A percentile compares a stretch with the other conserved stretches of the same genome.
Conservation (phyloP, 2,888 invertebrate species). For the Ormyrus labotus region DNA sequence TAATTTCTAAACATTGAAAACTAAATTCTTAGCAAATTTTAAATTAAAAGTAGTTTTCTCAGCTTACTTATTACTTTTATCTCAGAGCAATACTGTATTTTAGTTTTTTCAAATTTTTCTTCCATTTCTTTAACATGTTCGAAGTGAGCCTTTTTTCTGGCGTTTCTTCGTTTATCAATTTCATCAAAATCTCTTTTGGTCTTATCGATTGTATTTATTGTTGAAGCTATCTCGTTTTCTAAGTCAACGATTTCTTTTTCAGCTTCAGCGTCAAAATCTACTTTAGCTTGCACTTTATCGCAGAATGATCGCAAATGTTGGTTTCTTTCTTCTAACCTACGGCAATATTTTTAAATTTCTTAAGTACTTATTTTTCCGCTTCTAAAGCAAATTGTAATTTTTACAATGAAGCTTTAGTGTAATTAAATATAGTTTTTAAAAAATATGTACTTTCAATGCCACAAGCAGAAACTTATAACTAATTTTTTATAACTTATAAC, state of each 20-base stretch:
- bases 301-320: conserved; percentile 55
- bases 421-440: too few relatives aligned
- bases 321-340: conserved; percentile 64
- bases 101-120: conserved; percentile 62
- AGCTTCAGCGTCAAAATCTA: conserved; percentile 57
- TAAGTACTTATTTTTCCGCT: too few relatives aligned
- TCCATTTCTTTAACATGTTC: conserved; percentile 58
- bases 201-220: conserved; percentile 60
- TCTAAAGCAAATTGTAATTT: too few relatives aligned
- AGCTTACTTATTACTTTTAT: conserved; percentile 67
- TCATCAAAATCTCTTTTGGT: conserved; percentile 51
- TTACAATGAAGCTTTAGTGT: too few relatives aligned
- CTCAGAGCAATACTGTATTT: conserved; percentile 61
- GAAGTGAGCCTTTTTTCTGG: conserved; percentile 60
- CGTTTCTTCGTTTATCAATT: conserved; percentile 56
- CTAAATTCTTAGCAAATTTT: not conserved
- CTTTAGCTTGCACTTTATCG: conserved; percentile 56
- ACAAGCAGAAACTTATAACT: too few relatives aligned
- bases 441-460: too few relatives aligned
- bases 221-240: conserved; percentile 58
- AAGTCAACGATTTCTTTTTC: conserved; percentile 62
- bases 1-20: not conserved
- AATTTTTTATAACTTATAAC: too few relatives aligned
- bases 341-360: not conserved
- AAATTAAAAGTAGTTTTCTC: not conserved